Conservation (phyloP, 2,797 vertebrate genomes). For the Melanotaenia boesemani region DNA sequence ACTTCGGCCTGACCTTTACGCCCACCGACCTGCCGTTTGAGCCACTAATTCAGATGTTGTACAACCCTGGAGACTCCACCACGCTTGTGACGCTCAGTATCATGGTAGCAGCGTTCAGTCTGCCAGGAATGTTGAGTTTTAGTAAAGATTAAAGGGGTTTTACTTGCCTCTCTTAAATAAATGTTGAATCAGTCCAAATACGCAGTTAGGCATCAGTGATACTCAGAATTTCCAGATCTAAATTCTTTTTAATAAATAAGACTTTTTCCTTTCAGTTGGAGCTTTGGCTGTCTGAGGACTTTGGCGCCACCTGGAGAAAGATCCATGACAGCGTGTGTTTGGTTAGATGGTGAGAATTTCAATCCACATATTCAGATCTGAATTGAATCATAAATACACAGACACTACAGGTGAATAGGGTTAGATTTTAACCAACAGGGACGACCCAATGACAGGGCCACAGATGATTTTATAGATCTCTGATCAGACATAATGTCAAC, state of each 20-base stretch:
- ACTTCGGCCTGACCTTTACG: conserved; percentile 88
- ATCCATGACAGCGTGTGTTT: conserved; percentile 91
- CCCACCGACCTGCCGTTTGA: conserved; percentile 89
- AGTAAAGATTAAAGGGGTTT: background rate
- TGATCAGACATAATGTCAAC: background rate
- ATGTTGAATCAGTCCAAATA: background rate
- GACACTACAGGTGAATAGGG: background rate
- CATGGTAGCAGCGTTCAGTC: conserved; percentile 75
- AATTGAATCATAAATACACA: background rate
- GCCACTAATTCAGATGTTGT: conserved; percentile 90
- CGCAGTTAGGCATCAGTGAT: background rate
- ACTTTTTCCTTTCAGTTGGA: conserved; percentile 67
- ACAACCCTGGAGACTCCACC: conserved; percentile 85
- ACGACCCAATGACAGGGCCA: background rate
- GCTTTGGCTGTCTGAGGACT: conserved; percentile 92
- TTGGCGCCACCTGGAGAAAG: conserved; percentile 90
- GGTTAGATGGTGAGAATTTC: conserved; percentile 91
- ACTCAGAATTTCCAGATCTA: background rate
- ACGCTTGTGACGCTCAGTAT: conserved; percentile 87
- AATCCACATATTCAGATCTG: background rate
- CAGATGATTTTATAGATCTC: background rate
- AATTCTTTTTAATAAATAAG: conserved; percentile 18
- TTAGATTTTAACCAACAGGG: background rate
- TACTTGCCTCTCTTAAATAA: background rate
- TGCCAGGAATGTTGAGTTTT: conserved; percentile 14